Evolutionary conservation across 2,888 invertebrate species (phyloP).

Genomic region (Cybosia mesomella): DNA sequence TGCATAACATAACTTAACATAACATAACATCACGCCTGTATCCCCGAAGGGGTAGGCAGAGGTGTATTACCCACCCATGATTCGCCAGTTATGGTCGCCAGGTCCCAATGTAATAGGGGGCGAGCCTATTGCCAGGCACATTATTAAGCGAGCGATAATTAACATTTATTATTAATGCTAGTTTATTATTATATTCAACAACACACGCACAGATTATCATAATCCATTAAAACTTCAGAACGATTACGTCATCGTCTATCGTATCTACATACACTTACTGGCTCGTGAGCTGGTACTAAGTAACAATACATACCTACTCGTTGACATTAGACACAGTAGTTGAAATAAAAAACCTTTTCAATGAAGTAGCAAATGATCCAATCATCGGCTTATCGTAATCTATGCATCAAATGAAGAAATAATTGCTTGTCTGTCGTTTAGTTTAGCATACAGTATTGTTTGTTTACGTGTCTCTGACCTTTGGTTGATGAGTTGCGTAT

Average conservation of each 20-base stretch:
- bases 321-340: constrained; percentile 23
- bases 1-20: too few relatives aligned
- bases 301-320: constrained; percentile 15
- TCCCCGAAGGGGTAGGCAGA: too few relatives aligned
- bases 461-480: constrained; percentile 24
- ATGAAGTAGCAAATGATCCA: constrained; percentile 15
- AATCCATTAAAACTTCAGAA: constrained; percentile 10
- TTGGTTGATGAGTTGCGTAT: neutral
- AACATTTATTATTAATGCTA: too few relatives aligned
- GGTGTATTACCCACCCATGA: too few relatives aligned
- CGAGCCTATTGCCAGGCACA: too few relatives aligned
- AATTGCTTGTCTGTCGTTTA: constrained; percentile 23
- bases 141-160: too few relatives aligned
- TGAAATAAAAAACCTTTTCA: constrained; percentile 26
- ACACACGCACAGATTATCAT: constrained; percentile 6
- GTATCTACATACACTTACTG: constrained; percentile 9
- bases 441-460: constrained; percentile 23
- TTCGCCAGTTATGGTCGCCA: too few relatives aligned
- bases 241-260: constrained; percentile 19
- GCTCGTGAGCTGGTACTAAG: constrained; percentile 29
- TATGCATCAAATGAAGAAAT: constrained; percentile 34
- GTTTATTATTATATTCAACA: too few relatives aligned
- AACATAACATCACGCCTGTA: too few relatives aligned
- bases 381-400: constrained; percentile 28
- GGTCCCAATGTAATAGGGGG: too few relatives aligned